Evolutionary conservation across 2,797 vertebrate genomes (phyloP), one percentile per base, ranked within the genome.

Genomic region (Hyperoplus immaculatus): DNA sequence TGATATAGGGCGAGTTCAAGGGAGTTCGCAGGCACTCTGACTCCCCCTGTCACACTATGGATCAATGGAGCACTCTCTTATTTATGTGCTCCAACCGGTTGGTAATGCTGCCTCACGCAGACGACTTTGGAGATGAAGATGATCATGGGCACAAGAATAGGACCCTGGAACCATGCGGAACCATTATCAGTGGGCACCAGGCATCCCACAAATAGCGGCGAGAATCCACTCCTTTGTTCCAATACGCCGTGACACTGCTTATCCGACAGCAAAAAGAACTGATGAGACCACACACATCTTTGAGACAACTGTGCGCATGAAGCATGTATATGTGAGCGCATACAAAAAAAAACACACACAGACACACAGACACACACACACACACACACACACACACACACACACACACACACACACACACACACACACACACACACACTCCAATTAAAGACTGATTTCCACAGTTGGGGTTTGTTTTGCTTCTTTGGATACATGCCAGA

Each of bases 1-100:
- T 73, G 77, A 90, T 88, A 86, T 81, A 87, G 84, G 87, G 85
- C 41, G 87, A 92, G 91, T 92, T 92, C 85, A 88, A 80, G 82
- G 70, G 89, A 92, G 92, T 93, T 92, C 55, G 59, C 80, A 76
- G 89, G 88, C 86, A 88, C 88, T 92, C 83, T 84, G 82, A 81
- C 90, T 90, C 88, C 81, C 85, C 81, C 87, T 84, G 77, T 89
- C 89, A 90, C 84, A 87, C 80, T 79, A 79, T 77, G 80, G 91
- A 94, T 94, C 93, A 94, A 92, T 94, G 86, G 82, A 80, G 80
- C 85, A 72, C 89, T 92, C 87, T 54, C 87, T 91, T 92, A 92
- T 93, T 92, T 93, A 92, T 92, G 84, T 73, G 71, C 77, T 85
- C 75, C 78, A 87, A 90, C 90, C 87, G 75, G 87, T 81, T 90